Base-by-base conservation (phyloP, 2,888 invertebrate species). In the Ennomos quercinarius region DNA sequence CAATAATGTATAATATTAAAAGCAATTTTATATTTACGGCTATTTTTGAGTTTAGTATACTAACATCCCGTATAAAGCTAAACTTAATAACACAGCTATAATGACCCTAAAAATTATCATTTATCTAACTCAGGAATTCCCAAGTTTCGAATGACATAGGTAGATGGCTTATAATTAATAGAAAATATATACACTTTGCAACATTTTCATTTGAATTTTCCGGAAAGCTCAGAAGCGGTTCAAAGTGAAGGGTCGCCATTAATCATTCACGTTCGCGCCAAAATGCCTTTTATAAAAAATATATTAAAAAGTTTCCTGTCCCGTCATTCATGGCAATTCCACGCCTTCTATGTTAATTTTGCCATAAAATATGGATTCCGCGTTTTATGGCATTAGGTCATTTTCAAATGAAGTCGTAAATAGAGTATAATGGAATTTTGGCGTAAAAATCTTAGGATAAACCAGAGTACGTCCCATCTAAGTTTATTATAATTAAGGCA, bases 301-400 rank as follows among this genome's bases (percentile, higher is more conserved):
- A 84, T 88, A 88, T 88, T 87, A 87, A 87, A 67, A 87, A 84
- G 76, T 86, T 89, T 84, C 75, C 78, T 73, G 54, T 77, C 81
- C 77, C 83, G 81, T 84, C 83, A 84, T 83, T 78, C 78, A 66
- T 74, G 70, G 73, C 75, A 76, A 77, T 82, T 77, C 78, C 78
- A 77, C 85, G 84, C 80, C 82, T 82, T 84, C 77, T 89, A 88
- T 88, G 90, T 82, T 86, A 90, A 90, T 89, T 65, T 87, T 81
- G 76, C 74, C 81, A 77, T 87, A 86, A 87, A 86, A 78, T 73
- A 77, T 78, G 77, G 76, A 73, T 81, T 83, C 76, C 68, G 71
- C 64, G 73, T 76, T 79, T 82, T 84, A 84, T 80, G 76, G 70
- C 74, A 77, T 67, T 76, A 68, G 70, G 72, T 75, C 78, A 49